Conservation (phyloP, 2,888 invertebrate genomes). For the Eristalinus sepulchralis region DNA sequence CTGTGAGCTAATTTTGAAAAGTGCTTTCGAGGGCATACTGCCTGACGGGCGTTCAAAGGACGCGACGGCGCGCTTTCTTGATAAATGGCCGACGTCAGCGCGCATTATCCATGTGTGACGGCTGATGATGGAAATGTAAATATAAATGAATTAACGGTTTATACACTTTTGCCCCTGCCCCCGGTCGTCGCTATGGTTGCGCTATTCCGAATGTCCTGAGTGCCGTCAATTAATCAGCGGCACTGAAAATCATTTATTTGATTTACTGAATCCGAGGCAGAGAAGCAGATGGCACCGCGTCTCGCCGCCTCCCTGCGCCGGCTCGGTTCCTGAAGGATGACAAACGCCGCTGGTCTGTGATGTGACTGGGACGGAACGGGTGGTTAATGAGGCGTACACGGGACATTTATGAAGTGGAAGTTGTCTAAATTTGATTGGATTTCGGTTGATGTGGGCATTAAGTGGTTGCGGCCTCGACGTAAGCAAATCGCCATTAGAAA, state of each 20-base stretch:
- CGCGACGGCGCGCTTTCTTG: background rate
- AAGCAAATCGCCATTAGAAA: background rate
- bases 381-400: slow-evolving; percentile 54
- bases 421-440: slow-evolving; percentile 48
- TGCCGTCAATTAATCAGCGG: slow-evolving; percentile 64
- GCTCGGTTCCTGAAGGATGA: slow-evolving; percentile 37
- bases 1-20: slow-evolving; percentile 34
- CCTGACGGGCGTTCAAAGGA: background rate
- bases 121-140: slow-evolving; percentile 29
- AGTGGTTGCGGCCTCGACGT: background rate
- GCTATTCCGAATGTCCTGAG: slow-evolving; percentile 20
- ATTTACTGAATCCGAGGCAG: slow-evolving; percentile 30
- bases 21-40: slow-evolving; percentile 8
- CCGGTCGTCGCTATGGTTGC: background rate
- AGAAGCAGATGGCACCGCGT: background rate
- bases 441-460: background rate
- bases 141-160: slow-evolving; percentile 43
- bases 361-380: slow-evolving; percentile 49
- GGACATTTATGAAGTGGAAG: slow-evolving; percentile 39
- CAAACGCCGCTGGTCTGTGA: slow-evolving; percentile 55
- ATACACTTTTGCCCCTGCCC: slow-evolving; percentile 18
- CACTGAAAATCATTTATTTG: slow-evolving; percentile 68
- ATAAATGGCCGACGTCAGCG: slow-evolving; percentile 34
- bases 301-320: background rate
- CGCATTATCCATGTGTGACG: slow-evolving; percentile 31